These are phyloP conservation scores for Andrena trimmerana DNA, from an alignment of 2,888 invertebrate genomes.

Conservation along the genomic window DNA sequence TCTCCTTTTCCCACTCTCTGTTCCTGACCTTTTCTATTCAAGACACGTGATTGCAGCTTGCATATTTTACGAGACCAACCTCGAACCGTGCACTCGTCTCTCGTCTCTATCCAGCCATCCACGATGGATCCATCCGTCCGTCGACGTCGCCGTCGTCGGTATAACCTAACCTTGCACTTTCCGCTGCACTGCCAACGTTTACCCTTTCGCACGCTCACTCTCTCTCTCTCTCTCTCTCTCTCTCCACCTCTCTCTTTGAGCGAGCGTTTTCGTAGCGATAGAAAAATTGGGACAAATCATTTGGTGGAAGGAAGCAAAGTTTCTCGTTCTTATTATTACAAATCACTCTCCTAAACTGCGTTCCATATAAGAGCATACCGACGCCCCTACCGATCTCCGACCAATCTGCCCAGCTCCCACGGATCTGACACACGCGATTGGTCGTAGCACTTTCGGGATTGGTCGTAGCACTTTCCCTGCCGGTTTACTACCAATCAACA, in stretches of 20 bases:
- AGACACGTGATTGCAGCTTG: constrained; percentile 80
- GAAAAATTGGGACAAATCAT: background rate
- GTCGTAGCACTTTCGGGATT: too few relatives aligned
- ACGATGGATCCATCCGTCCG: constrained; percentile 50
- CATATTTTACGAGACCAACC: constrained; percentile 79
- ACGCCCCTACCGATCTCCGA: too few relatives aligned
- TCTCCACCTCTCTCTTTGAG: background rate
- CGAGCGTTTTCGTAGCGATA: background rate
- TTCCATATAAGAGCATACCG: too few relatives aligned
- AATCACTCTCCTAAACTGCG: background rate
- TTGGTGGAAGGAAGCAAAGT: background rate
- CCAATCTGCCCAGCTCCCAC: too few relatives aligned
- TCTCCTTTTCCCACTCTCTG: constrained; percentile 36
- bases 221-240: background rate
- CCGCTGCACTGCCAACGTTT: constrained; percentile 23
- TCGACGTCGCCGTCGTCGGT: constrained; percentile 6
- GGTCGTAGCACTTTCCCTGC: too few relatives aligned
- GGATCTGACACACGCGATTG: too few relatives aligned
- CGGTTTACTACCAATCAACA: too few relatives aligned
- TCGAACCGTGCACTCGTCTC: constrained; percentile 46
- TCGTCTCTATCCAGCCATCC: constrained; percentile 41
- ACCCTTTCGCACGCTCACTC: background rate
- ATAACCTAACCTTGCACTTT: constrained; percentile 61
- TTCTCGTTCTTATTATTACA: background rate
- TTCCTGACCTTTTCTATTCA: constrained; percentile 73